These are phyloP conservation scores for Brienomyrus brachyistius DNA, from an alignment of 2,113 vertebrate species.

Conservation along the genomic window DNA sequence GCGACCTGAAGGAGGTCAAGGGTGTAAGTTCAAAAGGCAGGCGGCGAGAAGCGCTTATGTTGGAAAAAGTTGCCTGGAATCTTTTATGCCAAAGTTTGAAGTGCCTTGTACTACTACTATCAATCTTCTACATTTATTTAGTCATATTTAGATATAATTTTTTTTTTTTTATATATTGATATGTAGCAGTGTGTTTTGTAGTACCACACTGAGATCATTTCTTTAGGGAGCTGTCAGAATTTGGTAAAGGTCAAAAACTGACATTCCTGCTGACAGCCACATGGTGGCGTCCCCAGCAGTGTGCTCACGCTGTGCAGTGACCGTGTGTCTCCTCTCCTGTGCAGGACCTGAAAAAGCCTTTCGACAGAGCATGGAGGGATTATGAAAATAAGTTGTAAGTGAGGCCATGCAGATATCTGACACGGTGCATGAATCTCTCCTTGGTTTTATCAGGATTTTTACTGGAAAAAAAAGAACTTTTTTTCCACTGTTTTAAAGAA, in stretches of 20 bases:
- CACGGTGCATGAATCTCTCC: not conserved
- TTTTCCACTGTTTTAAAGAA: not conserved
- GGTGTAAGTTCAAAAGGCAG: slow-evolving; percentile 48
- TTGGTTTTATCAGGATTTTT: not conserved
- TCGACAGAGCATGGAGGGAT: slow-evolving; percentile 65
- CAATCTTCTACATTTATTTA: not conserved
- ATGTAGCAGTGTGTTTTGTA: not conserved
- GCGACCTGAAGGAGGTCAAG: slow-evolving; percentile 61
- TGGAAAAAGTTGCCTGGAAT: not conserved
- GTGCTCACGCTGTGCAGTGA: not conserved
- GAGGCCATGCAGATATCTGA: not conserved
- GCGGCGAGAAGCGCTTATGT: not conserved
- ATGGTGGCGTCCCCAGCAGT: not conserved
- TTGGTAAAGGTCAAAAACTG: not conserved
- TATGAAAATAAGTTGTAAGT: slow-evolving; percentile 65
- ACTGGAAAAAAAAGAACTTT: not conserved
- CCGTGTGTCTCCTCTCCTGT: not conserved
- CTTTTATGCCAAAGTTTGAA: not conserved
- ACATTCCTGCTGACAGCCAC: not conserved
- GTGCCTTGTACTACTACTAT: not conserved
- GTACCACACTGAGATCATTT: not conserved
- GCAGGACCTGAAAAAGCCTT: slow-evolving; percentile 62
- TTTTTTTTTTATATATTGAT: not conserved
- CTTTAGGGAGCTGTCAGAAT: not conserved
- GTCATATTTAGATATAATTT: not conserved